Evolutionary conservation across 2,888 invertebrate genomes (phyloP).

Genomic region (Pomacea canaliculata): DNA sequence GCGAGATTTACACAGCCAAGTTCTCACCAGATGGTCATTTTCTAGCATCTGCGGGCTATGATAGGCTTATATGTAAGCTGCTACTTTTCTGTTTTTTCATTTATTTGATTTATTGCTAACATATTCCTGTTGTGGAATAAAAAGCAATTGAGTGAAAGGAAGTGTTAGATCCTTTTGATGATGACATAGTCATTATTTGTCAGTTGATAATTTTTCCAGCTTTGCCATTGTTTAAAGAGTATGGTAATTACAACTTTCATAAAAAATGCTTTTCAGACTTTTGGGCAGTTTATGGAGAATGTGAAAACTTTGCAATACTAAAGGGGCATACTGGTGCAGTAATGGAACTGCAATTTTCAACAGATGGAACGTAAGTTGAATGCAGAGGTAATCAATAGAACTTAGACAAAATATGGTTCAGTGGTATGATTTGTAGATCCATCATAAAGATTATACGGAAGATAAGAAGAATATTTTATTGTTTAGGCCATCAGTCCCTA

Average conservation of each 20-base stretch:
- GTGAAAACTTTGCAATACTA: conserved; percentile 95
- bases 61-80: conserved; percentile 90
- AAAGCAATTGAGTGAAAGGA: not conserved
- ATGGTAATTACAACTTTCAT: not conserved
- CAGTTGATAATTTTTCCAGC: not conserved
- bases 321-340: conserved; percentile 94
- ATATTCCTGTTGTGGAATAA: not conserved
- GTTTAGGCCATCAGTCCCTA: too few relatives aligned
- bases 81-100: too few relatives aligned
- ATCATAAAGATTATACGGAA: too few relatives aligned
- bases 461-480: too few relatives aligned
- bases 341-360: conserved; percentile 81
- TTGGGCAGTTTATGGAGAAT: conserved; percentile 98
- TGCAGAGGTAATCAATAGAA: too few relatives aligned
- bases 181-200: not conserved
- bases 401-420: too few relatives aligned
- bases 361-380: conserved; percentile 63
- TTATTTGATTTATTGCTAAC: not conserved
- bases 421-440: too few relatives aligned
- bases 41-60: conserved; percentile 94
- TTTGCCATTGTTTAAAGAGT: not conserved
- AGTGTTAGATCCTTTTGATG: not conserved
- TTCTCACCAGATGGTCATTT: conserved; percentile 98
- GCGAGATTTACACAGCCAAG: conserved; percentile 91
- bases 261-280: conserved; percentile 71